These are phyloP conservation scores for Coenonympha glycerion DNA, from an alignment of 2,888 invertebrate genomes.

Conservation along the genomic window DNA sequence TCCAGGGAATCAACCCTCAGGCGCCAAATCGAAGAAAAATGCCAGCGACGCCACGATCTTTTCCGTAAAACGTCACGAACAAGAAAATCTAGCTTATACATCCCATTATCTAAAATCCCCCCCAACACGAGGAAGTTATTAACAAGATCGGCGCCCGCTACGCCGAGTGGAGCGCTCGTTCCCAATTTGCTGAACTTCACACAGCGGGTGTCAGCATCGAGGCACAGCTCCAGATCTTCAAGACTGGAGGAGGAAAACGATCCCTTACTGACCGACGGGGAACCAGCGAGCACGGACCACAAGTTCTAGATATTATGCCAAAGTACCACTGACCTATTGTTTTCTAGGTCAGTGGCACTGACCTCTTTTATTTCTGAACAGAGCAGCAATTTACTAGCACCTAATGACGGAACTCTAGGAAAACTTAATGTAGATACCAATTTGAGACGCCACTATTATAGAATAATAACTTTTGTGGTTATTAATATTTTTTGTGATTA, in stretches of 20 bases:
- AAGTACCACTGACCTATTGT: too few species aligned
- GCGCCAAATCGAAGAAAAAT: conserved; percentile 74
- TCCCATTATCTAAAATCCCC: conserved; percentile 63
- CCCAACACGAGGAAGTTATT: conserved; percentile 77
- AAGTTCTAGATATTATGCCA: conserved; percentile 48
- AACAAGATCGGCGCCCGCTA: conserved; percentile 85
- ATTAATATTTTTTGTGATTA: too few species aligned
- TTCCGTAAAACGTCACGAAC: conserved; percentile 49
- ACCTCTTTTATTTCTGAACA: too few species aligned
- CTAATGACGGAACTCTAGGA: too few species aligned
- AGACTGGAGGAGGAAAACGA: conserved; percentile 77
- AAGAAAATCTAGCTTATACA: conserved; percentile 82
- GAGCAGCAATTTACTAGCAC: too few species aligned
- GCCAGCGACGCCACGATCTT: conserved; percentile 59
- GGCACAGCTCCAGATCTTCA: conserved; percentile 66
- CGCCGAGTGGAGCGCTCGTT: conserved; percentile 83
- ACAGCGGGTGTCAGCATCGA: conserved; percentile 70
- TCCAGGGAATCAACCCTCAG: conserved; percentile 83
- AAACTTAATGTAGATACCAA: too few species aligned
- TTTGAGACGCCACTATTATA: too few species aligned
- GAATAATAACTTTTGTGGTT: too few species aligned
- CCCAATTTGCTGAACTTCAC: conserved; percentile 79
- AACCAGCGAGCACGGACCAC: conserved; percentile 50
- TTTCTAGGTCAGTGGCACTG: too few species aligned
- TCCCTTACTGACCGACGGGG: conserved; percentile 75